Base-by-base conservation (phyloP, 2,888 invertebrate genomes). In the Cantharis rufa region DNA sequence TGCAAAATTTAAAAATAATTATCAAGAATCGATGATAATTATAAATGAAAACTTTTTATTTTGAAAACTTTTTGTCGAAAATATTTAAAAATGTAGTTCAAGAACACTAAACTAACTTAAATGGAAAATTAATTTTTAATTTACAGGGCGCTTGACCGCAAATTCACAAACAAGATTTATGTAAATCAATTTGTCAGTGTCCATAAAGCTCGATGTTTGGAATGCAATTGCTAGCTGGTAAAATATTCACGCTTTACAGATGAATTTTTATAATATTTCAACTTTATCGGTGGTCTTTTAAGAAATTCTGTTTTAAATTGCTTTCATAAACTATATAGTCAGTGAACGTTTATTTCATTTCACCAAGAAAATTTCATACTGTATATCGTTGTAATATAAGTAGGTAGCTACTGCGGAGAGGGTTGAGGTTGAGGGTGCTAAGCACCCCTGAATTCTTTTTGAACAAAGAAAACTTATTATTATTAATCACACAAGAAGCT, bases 231-330 rank as follows among this genome's bases (percentile, higher is more conserved):
- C 84, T 85, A 84, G 84, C 85, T 84, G 85, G 85, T 84, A 85
- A 84, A 18, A 63, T 63, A 86, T 86, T 84, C 85, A 86, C 84
- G 86, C 85, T 86, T 83, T 84, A 82, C 84, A 85, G 83, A 82
- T 84, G 86, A 86, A 87, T 86, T 86, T 86, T 86, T 86, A 82
- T 82, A 83, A 87, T 87, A 85, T 84, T 84, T 87, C 86, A 86
- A 86, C 86, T 82, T 83, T 84, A 85, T 83, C 85, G 87, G 87
- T 87, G 87, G 87, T 87, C 84, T 87, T 86, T 73, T 66, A 66
- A 66, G 18, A 66, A 66, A 18, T 66, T 63, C 15, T 63, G 18
- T 66, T 21, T 61, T 70, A 28, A 69, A 48, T 48, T 48, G 48
- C 48, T n/a, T n/a, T 48, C 48, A 48, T 48, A 48, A 48, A 24